A percentile compares a stretch with the other conserved stretches of the same genome.
Evolutionary conservation across 2,113 vertebrate genomes (phyloP).

Genomic region (Illadopsis cleaveri): DNA sequence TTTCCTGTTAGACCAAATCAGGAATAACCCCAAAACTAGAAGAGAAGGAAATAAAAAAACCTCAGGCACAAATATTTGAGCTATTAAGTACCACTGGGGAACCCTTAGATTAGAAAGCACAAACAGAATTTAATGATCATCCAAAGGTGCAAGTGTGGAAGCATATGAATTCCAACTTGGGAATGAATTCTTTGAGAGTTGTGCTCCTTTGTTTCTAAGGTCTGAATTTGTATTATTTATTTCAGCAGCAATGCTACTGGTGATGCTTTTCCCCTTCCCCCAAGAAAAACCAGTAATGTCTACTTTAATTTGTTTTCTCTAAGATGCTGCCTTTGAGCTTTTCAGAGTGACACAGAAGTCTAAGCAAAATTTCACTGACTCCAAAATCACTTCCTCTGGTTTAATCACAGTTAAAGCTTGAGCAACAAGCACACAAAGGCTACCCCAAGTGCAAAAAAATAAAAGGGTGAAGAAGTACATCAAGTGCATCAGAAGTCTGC

Average conservation of each 20-base stretch:
- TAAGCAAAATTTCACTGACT: not conserved
- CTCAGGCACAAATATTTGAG: not conserved
- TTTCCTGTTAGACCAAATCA: not conserved
- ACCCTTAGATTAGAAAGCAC: not conserved
- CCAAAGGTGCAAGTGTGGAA: not conserved
- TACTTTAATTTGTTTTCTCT: not conserved
- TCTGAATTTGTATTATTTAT: not conserved
- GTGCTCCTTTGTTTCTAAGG: not conserved
- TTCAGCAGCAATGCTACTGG: not conserved
- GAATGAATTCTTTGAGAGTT: not conserved
- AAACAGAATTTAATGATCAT: not conserved
- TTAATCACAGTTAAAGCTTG: not conserved
- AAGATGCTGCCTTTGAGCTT: not conserved
- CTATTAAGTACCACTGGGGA: not conserved
- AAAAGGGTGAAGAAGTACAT: not conserved
- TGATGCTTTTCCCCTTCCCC: not conserved
- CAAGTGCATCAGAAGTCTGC: not conserved
- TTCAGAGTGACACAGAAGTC: not conserved
- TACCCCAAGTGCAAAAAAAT: not conserved
- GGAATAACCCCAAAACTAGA: not conserved
- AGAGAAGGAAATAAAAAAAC: not conserved
- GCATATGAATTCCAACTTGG: not conserved
- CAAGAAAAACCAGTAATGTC: not conserved
- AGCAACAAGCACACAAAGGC: not conserved
- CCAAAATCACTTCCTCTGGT: not conserved